phyloP scores from a whole-genome alignment of 1,140 invertebrate species.

The Drosophila ironensis region DNA sequence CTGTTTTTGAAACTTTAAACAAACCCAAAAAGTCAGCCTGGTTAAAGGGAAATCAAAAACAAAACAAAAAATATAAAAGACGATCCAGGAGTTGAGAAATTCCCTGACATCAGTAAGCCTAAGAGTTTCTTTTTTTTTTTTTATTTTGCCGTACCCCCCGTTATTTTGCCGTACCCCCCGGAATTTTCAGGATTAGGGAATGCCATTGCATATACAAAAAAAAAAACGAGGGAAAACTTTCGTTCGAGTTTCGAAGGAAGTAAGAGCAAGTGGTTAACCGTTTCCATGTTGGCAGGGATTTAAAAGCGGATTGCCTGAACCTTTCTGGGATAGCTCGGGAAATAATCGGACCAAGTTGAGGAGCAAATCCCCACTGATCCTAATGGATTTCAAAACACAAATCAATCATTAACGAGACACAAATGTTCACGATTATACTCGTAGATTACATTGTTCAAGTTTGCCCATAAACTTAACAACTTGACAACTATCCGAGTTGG shows the following conservation, averaged over 20 bases:
- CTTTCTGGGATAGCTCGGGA: neutral
- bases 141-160: neutral
- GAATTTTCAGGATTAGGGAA: conserved; percentile 40
- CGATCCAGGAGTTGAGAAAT: conserved; percentile 5
- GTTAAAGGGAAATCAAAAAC: neutral
- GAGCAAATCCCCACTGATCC: neutral
- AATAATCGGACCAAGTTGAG: conserved; percentile 6
- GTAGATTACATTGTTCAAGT: too few species aligned
- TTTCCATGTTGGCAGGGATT: conserved; percentile 26
- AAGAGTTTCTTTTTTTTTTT: conserved; percentile 45
- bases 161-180: too few species aligned
- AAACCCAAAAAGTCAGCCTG: conserved; percentile 56
- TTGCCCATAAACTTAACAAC: too few species aligned
- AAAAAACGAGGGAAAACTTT: neutral
- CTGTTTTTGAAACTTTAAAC: conserved; percentile 52
- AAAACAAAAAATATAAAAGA: neutral
- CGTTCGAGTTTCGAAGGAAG: conserved; percentile 23
- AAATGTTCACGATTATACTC: too few species aligned
- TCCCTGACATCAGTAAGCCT: conserved; percentile 73
- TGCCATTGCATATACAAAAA: neutral
- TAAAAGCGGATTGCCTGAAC: conserved; percentile 1
- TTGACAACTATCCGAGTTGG: too few species aligned
- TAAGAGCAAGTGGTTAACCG: conserved; percentile 36
- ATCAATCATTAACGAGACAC: too few species aligned
- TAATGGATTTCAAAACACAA: neutral